Evolutionary conservation across 2,888 invertebrate species (phyloP).

Genomic region (Gastracanthus pulcherrimus): DNA sequence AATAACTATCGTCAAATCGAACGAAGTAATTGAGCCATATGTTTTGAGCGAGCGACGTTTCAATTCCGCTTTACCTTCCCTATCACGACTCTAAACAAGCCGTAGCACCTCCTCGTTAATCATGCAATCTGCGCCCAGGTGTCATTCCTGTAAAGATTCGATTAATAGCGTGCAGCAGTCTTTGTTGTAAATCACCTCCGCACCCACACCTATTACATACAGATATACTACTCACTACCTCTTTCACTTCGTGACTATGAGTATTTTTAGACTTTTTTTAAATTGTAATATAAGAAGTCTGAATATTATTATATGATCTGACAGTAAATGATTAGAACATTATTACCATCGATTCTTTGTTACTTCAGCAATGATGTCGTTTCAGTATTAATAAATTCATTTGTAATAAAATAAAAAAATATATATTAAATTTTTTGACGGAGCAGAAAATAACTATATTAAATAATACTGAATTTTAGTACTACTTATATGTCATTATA

Average conservation of each 20-base stretch:
- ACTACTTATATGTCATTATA: too few relatives aligned
- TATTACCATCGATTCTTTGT: too few relatives aligned
- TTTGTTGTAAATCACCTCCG: slow-evolving; percentile 40
- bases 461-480: too few relatives aligned
- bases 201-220: background rate
- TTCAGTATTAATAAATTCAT: too few relatives aligned
- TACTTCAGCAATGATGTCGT: too few relatives aligned
- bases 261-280: background rate
- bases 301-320: too few relatives aligned
- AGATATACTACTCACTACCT: background rate
- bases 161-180: slow-evolving; percentile 37
- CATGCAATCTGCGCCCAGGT: slow-evolving; percentile 32
- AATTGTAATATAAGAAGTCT: background rate
- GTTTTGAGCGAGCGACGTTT: slow-evolving; percentile 14
- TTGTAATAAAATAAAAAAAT: too few relatives aligned
- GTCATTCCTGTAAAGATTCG: slow-evolving; percentile 41
- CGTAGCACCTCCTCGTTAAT: slow-evolving; percentile 37
- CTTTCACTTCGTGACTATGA: slow-evolving; percentile 15
- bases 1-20: background rate
- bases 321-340: background rate
- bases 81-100: slow-evolving; percentile 34
- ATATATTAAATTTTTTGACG: too few relatives aligned
- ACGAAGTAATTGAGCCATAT: slow-evolving; percentile 33
- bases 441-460: too few relatives aligned
- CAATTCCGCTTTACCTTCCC: slow-evolving; percentile 19